Evolutionary conservation across 92 coral and sea anemone species (phyloP).

Genomic region (Paramuricea clavata): DNA sequence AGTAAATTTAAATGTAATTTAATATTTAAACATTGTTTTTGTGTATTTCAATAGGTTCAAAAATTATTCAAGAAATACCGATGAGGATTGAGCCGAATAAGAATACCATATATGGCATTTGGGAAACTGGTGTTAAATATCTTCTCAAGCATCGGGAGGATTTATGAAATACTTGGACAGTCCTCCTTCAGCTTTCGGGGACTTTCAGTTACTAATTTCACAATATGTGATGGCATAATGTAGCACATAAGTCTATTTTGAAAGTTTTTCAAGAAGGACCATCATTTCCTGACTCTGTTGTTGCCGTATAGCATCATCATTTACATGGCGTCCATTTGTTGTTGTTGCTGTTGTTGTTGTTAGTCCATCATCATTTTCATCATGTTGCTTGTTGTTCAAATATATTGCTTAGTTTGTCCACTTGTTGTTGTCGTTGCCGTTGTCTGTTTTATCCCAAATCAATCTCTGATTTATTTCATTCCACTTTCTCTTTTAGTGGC

Average conservation of each 20-base stretch:
- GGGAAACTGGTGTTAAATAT: too few species aligned
- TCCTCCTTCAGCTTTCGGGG: too few species aligned
- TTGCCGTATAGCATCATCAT: slow-evolving; percentile 57
- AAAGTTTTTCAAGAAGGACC: slow-evolving; percentile 57
- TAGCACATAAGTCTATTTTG: slow-evolving; percentile 29
- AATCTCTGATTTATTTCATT: slow-evolving; percentile 40
- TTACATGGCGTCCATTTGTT: slow-evolving; percentile 35
- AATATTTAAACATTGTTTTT: too few species aligned
- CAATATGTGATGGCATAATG: too few species aligned
- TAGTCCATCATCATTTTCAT: slow-evolving; percentile 36
- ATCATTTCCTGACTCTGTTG: slow-evolving; percentile 53
- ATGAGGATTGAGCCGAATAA: too few species aligned
- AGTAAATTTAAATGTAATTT: too few species aligned
- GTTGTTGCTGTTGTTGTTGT: slow-evolving; percentile 67
- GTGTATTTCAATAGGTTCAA: too few species aligned
- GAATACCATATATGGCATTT: too few species aligned
- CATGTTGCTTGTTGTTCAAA: slow-evolving; percentile 40
- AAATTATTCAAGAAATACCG: too few species aligned
- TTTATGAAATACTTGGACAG: too few species aligned
- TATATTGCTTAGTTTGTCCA: slow-evolving; percentile 42
- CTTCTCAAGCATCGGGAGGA: too few species aligned
- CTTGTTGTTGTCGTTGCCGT: slow-evolving; percentile 28
- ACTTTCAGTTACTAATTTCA: too few species aligned
- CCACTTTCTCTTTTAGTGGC: slow-evolving; percentile 48
- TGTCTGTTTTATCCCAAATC: slow-evolving; percentile 43